A percentile compares a stretch with the other conserved stretches of the same genome.
Conservation (phyloP, 37 sponge, comb jelly and placozoan species). For the Amphimedon queenslandica region DNA sequence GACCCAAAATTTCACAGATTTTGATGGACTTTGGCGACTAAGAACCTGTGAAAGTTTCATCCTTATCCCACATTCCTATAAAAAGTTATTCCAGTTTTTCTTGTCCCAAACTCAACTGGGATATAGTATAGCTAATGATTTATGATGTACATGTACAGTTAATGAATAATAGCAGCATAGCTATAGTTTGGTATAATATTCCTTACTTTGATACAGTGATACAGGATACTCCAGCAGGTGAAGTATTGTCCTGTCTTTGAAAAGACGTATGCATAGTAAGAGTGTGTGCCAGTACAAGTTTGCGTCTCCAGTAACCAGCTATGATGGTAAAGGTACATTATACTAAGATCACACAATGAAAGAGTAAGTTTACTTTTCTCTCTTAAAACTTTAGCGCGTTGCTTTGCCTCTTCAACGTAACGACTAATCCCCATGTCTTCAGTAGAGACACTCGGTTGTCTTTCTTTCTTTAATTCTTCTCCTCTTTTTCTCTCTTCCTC, state of each 20-base stretch:
- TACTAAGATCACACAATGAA: neutral
- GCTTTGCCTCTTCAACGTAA: slow-evolving; percentile 16
- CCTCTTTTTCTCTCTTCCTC: neutral
- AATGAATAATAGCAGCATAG: no score
- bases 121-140: no score
- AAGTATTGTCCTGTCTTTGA: slow-evolving; percentile 71
- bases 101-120: no score
- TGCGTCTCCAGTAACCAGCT: slow-evolving; percentile 59
- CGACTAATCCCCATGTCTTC: neutral
- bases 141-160: no score
- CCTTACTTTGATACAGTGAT: slow-evolving; percentile 68
- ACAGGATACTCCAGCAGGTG: slow-evolving; percentile 68
- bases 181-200: no score
- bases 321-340: no score
- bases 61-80: no score
- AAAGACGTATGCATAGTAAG: slow-evolving; percentile 87
- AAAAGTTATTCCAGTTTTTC: no score
- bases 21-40: no score
- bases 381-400: slow-evolving; percentile 12
- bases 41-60: no score
- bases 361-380: slow-evolving; percentile 13
- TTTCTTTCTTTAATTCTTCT: neutral
- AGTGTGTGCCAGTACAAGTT: slow-evolving; percentile 33
- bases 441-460: no score
- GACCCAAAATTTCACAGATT: no score